Evolutionary conservation across 2,797 vertebrate genomes (phyloP), one percentile per base, ranked within the genome.

Genomic region (Brachymystax lenok): DNA sequence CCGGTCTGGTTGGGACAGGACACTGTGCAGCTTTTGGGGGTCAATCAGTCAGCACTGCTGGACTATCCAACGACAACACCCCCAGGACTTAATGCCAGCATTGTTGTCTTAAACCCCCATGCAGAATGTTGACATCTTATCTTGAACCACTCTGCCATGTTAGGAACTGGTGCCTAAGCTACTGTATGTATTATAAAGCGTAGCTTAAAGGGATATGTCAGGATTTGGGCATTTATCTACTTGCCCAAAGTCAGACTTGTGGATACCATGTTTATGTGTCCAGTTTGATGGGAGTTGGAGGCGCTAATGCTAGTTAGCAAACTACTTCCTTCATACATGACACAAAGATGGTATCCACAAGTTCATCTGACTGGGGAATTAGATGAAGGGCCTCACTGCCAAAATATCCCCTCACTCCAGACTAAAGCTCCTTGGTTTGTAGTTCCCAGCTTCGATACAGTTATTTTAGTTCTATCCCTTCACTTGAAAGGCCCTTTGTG

Each of bases 121-220:
- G 88, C 87, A 94, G 96, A 97, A 96, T 95, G 95, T 96, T 96
- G 95, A 94, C 93, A 84, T 85, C 40, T 46, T 46, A 92, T 63
- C 59, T 63, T 59, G 73, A 91, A 91, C 94, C 93, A 93, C 93
- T 93, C 88, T 92, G 94, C 95, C 93, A 94, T 87, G 85, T 77
- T 56, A 81, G 93, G 88, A 91, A 91, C 91, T 89, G 80, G 82
- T 83, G 90, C 92, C 93, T 86, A 79, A 88, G 90, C 92, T 90
- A 79, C 88, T 46, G 40, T 46, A 46, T 46, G 40, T 46, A 91
- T 94, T 92, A 92, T 91, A 92, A 90, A 93, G 85, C 85, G 86
- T 90, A 90, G 91, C 90, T 46, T 13, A 46, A 46, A 46, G 40
- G 40, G 10, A 46, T 46, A 12, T 46, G 40, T 46, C 40, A 3